Evolutionary conservation across 2,797 vertebrate genomes (phyloP).

Genomic region (Galaxias olidus): DNA sequence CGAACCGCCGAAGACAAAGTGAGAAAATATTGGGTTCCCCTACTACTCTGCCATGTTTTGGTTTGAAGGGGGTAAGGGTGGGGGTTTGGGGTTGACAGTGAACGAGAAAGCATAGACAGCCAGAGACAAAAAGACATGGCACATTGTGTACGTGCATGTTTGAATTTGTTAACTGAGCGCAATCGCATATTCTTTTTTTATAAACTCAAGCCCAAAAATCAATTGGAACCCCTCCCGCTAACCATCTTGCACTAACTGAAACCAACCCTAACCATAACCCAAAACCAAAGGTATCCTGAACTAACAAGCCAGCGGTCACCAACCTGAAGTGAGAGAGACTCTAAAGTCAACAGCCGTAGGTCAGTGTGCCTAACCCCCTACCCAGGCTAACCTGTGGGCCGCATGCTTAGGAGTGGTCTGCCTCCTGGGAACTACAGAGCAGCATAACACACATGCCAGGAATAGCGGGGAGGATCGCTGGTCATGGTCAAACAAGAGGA

Average conservation of each 20-base stretch:
- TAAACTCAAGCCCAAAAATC: too few species aligned
- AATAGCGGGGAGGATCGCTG: constrained; percentile 29
- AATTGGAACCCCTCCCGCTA: too few species aligned
- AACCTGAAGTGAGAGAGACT: background rate
- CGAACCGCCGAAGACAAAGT: constrained; percentile 42
- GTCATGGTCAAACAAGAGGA: constrained; percentile 23
- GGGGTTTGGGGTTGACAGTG: background rate
- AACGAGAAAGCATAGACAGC: too few species aligned
- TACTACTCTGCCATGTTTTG: constrained; percentile 30
- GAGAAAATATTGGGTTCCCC: constrained; percentile 41
- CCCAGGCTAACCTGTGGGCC: constrained; percentile 6
- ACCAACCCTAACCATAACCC: too few species aligned
- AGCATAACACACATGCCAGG: constrained; percentile 34
- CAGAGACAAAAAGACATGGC: too few species aligned
- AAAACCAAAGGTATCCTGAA: too few species aligned
- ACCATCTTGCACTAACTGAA: too few species aligned
- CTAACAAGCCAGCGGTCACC: too few species aligned
- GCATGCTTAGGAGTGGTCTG: constrained; percentile 16
- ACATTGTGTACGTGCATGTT: too few species aligned
- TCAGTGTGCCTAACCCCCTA: constrained; percentile 13
- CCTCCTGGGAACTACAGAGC: constrained; percentile 17
- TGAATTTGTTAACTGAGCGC: too few species aligned
- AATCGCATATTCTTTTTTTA: too few species aligned
- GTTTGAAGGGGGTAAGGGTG: constrained; percentile 22
- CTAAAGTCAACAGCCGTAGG: background rate